Evolutionary conservation across 2,113 vertebrate species (phyloP).

Genomic region (Lucifuga dentata): DNA sequence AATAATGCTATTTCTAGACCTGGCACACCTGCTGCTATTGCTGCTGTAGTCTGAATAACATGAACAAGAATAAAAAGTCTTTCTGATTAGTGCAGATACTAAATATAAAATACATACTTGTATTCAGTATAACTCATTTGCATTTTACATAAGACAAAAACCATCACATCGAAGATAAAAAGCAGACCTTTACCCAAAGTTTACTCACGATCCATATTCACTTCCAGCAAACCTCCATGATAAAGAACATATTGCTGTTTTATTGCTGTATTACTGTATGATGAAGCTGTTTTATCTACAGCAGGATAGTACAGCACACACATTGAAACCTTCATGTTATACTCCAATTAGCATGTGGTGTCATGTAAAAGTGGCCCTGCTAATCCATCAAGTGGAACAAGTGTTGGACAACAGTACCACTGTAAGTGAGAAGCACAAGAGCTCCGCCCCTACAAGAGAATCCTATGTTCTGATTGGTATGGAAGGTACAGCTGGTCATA

Average conservation of each 20-base stretch:
- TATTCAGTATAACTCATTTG: background rate
- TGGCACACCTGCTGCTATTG: too few relatives aligned
- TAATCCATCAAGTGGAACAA: slow-evolving; percentile 57
- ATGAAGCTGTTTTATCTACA: slow-evolving; percentile 24
- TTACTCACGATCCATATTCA: background rate
- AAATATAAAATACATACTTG: background rate
- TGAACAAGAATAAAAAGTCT: background rate
- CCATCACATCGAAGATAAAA: background rate
- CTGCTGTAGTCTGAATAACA: background rate
- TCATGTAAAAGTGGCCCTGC: slow-evolving; percentile 28
- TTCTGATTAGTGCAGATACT: background rate
- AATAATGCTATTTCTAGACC: background rate
- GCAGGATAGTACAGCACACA: background rate
- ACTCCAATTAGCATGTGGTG: slow-evolving; percentile 48
- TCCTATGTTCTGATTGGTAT: slow-evolving; percentile 37
- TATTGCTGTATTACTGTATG: background rate
- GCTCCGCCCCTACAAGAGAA: slow-evolving; percentile 24
- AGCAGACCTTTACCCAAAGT: background rate
- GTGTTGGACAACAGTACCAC: slow-evolving; percentile 45
- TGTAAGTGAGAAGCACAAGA: slow-evolving; percentile 27
- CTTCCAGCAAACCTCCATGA: background rate
- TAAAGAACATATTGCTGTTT: background rate
- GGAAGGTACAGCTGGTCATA: slow-evolving; percentile 4
- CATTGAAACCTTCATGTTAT: slow-evolving; percentile 26
- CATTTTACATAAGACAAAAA: background rate